Base-by-base conservation (phyloP, 2,888 invertebrate genomes). In the Erebia ligea region DNA sequence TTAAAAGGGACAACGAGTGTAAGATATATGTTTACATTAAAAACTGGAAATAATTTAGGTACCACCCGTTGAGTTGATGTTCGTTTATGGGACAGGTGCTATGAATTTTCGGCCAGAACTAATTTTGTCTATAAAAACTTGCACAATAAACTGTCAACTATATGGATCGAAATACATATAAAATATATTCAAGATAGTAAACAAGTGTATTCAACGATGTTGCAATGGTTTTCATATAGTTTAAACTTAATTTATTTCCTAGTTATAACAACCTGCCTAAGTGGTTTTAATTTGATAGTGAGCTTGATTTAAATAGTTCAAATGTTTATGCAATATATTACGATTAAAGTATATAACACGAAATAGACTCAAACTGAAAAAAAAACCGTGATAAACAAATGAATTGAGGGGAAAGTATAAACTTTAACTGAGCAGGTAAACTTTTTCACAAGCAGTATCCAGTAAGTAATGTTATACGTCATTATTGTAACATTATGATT, bases 71-170 rank as follows among this genome's bases (percentile, higher is more conserved):
- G 69, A 17, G 69, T 34, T 48, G 45, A 64, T 48, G 63, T 13
- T 61, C 62, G 40, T 63, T 48, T 69, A 69, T 57, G 40, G 13
- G 69, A 69, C 69, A 69, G 69, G 64, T 69, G 69, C 57, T 52
- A 34, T 69, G 63, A 63, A 34, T 69, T 64, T 64, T 57, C 56
- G 34, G 25, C 21, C 6, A 42, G 19, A 63, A 48, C 63, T 15
- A 34, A 17, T 54, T 65, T 54, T 52, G 54, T 13, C 6, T 42
- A 5, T 42, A 19, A 58, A 21, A 58, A 59, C 34, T 17, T 9
- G 34, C 59, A 42, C n/a, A 40, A 40, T 59, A 17, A 40, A 40
- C 17, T 59, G 40, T 40, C 1, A 19, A 42, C 42, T 42, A 19
- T 61, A 42, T 61, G 56, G 56, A 25, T 57, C 11, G 25, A 25